Base-by-base conservation (phyloP, 2,797 vertebrate genomes). In the Gymnoscopelus microlampas region DNA sequence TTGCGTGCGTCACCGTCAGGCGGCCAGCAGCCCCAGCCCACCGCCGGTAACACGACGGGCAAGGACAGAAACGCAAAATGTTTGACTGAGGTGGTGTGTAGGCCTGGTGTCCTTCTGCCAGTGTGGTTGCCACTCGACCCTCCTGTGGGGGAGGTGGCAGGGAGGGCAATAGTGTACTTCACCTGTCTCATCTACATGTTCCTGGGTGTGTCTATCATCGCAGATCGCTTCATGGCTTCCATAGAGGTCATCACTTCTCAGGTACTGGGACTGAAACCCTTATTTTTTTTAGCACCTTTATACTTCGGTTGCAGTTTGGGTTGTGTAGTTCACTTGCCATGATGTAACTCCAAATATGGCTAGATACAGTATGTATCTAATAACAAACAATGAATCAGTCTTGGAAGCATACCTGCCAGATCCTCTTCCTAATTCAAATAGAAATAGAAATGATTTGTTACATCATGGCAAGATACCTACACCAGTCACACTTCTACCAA, bases 171-270 rank as follows among this genome's bases (percentile, higher is more conserved):
- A 1, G 85, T 99, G 77, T 99, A 98, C 92, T 98, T 99, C 9
- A 70, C 94, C 48, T 95, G 91, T 82, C 96, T 99, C 90, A 94
- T 97, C 83, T 99, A 98, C 91, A 95, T 98, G 84, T 99, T 99
- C 85, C 77, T 98, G 82, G 97, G 97, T 0, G 96, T 99, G 62
- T 98, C 97, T 82, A 95, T 98, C 91, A 95, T 99, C 1, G 97
- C 97, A 0, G 97, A 99, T 82, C 96, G 97, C 83, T 99, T 99
- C 93, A 99, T 99, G 97, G 95, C 96, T 0, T 96, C 97, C 80
- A 99, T 99, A 14, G 97, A 99, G 89, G 97, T 98, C 69, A 99
- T 99, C 91, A 99, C 97, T 0, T 98, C 97, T 29, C 97, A 98
- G 91, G 97, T 98, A 93, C 5, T 35, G 29, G 29, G 29, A 29